Evolutionary conservation across 2,888 invertebrate species (phyloP), one percentile per base, ranked within the genome.

Genomic region (Hemicrepidius hirtus): DNA sequence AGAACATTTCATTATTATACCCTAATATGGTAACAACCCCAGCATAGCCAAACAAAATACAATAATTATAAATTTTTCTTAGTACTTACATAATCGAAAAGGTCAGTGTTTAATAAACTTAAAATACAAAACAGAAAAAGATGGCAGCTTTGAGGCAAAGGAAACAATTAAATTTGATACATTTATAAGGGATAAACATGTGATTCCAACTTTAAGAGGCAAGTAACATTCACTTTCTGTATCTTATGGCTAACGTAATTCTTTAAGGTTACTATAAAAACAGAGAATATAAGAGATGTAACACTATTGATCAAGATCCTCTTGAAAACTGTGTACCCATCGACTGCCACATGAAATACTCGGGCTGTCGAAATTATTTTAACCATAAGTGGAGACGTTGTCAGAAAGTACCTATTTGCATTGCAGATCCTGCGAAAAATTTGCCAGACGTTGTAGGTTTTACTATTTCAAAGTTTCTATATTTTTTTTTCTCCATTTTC

Each of bases 301-400:
- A 78, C 4, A 83, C 84, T 3, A 73, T 81, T 76, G 90, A 90
- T 82, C 82, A 87, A 78, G 87, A 90, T 71, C 87, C 87, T 13
- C 81, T 87, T 9, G 82, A 85, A 20, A 85, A 86, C 41, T 90
- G 90, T 77, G 84, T 82, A n/a, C 88, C 88, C 0, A 85, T 88
- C 0, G 87, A 89, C 77, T 90, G 90, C 76, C 87, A 88, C 69
- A 86, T 88, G 75, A 90, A 90, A 73, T 90, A 90, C 80, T 87
- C 88, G 60, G 90, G 89, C 0, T 82, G 82, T 62, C 85, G 87
- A 40, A 89, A 86, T 80, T 90, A 84, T 77, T 90, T 87, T 78
- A 89, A 89, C 78, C 72, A 79, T 6, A 77, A 78, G 35, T 80
- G 79, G 64, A 81, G 81, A 62, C 78, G 80, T 53, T 87, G 87